Conservation (phyloP, 2,888 invertebrate genomes). For the Falcaria lacertinaria region DNA sequence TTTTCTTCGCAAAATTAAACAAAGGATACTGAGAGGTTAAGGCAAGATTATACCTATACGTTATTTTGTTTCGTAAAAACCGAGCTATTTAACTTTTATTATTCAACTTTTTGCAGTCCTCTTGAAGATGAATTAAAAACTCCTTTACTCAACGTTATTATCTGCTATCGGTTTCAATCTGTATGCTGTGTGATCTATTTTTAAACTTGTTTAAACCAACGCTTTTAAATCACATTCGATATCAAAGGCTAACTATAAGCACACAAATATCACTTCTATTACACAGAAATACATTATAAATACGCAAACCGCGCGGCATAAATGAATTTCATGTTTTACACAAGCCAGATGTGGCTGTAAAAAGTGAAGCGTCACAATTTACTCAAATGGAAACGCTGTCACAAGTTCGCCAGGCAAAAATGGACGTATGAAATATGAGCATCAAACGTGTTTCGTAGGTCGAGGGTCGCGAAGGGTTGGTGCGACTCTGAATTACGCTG, state of each 20-base stretch:
- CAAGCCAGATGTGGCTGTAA: conserved; percentile 34
- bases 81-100: too few relatives aligned
- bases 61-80: neutral
- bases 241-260: neutral
- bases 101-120: too few relatives aligned
- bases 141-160: too few relatives aligned
- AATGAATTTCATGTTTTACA: conserved; percentile 35
- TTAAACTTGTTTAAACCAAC: too few relatives aligned
- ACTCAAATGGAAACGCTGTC: conserved; percentile 42
- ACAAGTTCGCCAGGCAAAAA: conserved; percentile 40
- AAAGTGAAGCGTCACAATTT: conserved; percentile 48
- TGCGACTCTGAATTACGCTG: neutral
- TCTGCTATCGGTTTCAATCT: too few relatives aligned
- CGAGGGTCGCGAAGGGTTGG: conserved; percentile 10
- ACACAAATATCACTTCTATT: neutral
- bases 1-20: conserved; percentile 1
- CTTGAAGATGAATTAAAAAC: too few relatives aligned
- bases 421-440: conserved; percentile 44
- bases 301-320: conserved; percentile 12
- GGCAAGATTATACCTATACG: neutral
- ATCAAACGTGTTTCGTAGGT: conserved; percentile 34
- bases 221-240: neutral
- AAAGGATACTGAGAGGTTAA: neutral
- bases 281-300: conserved; percentile 2
- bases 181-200: too few relatives aligned